These are phyloP conservation scores for Diceros bicornis DNA, from an alignment of 2,797 vertebrate species.

Conservation along the genomic window DNA sequence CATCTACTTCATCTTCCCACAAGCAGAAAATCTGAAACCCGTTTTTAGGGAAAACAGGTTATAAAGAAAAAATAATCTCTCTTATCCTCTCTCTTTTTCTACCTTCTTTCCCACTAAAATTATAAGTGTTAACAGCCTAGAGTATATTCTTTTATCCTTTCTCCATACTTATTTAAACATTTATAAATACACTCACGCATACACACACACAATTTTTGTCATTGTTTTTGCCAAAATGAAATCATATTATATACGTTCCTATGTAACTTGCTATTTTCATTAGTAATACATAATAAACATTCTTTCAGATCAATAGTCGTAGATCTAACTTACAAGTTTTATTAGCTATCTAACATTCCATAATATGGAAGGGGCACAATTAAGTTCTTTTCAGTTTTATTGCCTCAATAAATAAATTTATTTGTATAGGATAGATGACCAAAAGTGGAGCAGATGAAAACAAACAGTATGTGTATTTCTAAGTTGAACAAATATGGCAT, in stretches of 20 bases:
- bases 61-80: neutral
- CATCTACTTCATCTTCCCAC: neutral
- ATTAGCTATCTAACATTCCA: neutral
- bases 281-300: neutral
- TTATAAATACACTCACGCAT: neutral
- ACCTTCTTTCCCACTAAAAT: neutral
- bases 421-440: neutral
- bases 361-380: neutral
- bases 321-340: neutral
- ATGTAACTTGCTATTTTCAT: conserved; percentile 1
- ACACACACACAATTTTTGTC: neutral
- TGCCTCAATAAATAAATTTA: conserved; percentile 19
- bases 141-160: neutral
- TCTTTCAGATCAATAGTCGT: neutral
- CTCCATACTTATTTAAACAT: neutral
- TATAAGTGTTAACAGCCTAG: neutral
- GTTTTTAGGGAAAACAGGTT: neutral
- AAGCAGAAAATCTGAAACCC: neutral
- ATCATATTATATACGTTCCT: neutral
- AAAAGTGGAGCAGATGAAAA: neutral
- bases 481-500: neutral
- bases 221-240: conserved; percentile 39
- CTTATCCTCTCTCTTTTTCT: neutral
- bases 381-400: conserved; percentile 13
- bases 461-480: neutral